Evolutionary conservation across 2,888 invertebrate species (phyloP), one percentile per base, ranked within the genome.

Genomic region (Rambutsinella grinnellia): DNA sequence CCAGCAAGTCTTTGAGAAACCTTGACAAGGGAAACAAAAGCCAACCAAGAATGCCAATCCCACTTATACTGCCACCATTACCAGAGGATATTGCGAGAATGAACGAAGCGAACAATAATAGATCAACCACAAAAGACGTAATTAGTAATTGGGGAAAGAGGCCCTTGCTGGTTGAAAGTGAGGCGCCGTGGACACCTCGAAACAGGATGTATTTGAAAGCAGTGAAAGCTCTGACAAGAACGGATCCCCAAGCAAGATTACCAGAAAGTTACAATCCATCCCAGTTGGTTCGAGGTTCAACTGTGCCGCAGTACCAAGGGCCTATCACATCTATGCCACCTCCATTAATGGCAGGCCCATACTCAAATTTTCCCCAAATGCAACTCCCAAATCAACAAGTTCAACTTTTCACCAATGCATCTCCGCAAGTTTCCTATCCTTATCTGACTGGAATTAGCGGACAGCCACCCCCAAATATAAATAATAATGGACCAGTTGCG

Each of bases 101-200:
- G n/a, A n/a, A n/a, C n/a, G n/a, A n/a, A n/a, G n/a, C n/a, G n/a
- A n/a, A n/a, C n/a, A n/a, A n/a, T n/a, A n/a, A n/a, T n/a, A n/a
- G n/a, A n/a, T n/a, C 36, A 13, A 36, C 36, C 36, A 13, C 36
- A 36, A 36, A 36, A 36, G 36, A 15, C 3, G 53, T 69, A 13
- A 69, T 69, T 19, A 27, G 60, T 6, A 60, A 69, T 1, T 72
- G 72, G 72, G 72, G 72, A 0, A 72, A 60, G 57, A 26, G 60
- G 3, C 72, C 72, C 1, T 3, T 72, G 44, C 60, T 72, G 2
- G 58, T 72, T 21, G 58, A 57, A 36, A 72, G 65, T 17, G 72
- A 72, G 26, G 65, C 72, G 3, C 72, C 72, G 0, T 72, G 72
- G 72, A 60, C 72, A 1, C 72, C 51, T 3, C 15, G 65, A 53